Evolutionary conservation across 2,113 vertebrate species (phyloP), one percentile per base, ranked within the genome.

Genomic region (Paradoxurus hermaphroditus): DNA sequence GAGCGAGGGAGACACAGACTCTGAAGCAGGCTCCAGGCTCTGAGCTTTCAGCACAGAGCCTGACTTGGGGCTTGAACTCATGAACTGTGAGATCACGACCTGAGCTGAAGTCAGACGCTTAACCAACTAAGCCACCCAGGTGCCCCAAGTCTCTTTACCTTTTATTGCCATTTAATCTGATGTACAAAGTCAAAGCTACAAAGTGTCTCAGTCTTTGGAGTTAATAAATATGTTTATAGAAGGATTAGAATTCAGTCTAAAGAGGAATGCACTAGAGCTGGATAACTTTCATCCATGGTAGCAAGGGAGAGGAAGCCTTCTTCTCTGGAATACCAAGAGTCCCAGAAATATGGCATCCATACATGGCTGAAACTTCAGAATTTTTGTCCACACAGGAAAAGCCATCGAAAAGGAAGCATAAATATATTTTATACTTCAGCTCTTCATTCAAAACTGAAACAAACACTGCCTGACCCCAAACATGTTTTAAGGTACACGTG

Each of bases 101-200:
- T n/a, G n/a, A n/a, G n/a, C n/a, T n/a, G n/a, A n/a, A n/a, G n/a
- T n/a, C n/a, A n/a, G n/a, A n/a, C n/a, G n/a, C n/a, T n/a, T n/a
- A n/a, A n/a, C n/a, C n/a, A n/a, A n/a, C n/a, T n/a, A n/a, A n/a
- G n/a, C n/a, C n/a, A n/a, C n/a, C n/a, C n/a, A n/a, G n/a, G n/a
- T n/a, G n/a, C n/a, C n/a, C n/a, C n/a, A n/a, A 84, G n/a, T 92
- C 59, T 77, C 25, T n/a, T 86, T 95, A 23, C 21, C 39, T 95
- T 96, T 85, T 63, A 65, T 65, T 73, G 39, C 11, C 56, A 75
- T 84, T 86, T 86, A n/a, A 53, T 70, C 34, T 67, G 51, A 65
- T 72, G 1, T 27, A 41, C 7, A 9, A 0, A 93, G 95, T 96
- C 83, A 86, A 97, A 93, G 29, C 41, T 53, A 67, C 15, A 44